Evolutionary conservation across 2,888 invertebrate species (phyloP).

Genomic region (Clunio marinus): DNA sequence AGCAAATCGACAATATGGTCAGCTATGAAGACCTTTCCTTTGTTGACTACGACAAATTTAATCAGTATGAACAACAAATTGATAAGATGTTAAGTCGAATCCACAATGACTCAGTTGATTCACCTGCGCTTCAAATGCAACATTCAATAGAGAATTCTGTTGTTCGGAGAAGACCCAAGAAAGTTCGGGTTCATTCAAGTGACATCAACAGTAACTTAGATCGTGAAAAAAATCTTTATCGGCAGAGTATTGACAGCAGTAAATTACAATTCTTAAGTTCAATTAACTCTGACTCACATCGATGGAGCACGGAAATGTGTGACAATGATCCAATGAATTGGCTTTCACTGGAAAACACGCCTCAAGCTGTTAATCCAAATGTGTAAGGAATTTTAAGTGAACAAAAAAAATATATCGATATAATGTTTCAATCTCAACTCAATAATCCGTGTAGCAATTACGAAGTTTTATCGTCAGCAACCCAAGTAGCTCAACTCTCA

Average conservation of each 20-base stretch:
- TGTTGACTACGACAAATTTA: constrained; percentile 56
- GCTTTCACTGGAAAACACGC: constrained; percentile 32
- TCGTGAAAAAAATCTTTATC: constrained; percentile 48
- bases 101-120: background rate
- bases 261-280: constrained; percentile 48
- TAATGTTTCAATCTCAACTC: background rate
- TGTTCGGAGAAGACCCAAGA: constrained; percentile 13
- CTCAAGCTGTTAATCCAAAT: constrained; percentile 25
- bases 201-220: constrained; percentile 47
- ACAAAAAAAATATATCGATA: background rate
- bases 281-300: constrained; percentile 47
- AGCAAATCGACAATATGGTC: constrained; percentile 56
- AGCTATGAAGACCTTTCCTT: constrained; percentile 58
- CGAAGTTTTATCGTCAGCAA: constrained; percentile 2
- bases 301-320: constrained; percentile 40
- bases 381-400: constrained; percentile 22
- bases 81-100: constrained; percentile 47
- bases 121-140: background rate
- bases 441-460: constrained; percentile 3
- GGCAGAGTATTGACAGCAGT: constrained; percentile 50
- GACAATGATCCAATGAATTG: constrained; percentile 30
- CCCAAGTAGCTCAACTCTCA: background rate
- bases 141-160: background rate
- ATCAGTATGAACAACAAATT: constrained; percentile 51
- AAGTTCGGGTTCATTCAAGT: background rate